Base-by-base conservation (phyloP, 2,113 vertebrate species). In the Onychostoma macrolepis region DNA sequence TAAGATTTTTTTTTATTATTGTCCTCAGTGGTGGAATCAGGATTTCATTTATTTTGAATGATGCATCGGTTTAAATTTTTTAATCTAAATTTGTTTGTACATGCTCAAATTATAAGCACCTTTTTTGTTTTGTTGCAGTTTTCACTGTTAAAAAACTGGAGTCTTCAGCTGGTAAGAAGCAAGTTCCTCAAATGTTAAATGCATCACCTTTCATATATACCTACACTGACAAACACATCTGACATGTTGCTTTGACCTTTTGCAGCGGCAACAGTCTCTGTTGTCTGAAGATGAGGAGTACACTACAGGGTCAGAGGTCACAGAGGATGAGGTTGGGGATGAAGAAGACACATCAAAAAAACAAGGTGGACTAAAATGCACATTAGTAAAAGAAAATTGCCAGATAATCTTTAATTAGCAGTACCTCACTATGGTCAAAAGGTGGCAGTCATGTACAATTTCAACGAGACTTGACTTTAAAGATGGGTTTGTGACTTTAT, bases 231-330 rank as follows among this genome's bases (percentile, higher is more conserved):
- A 43, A 24, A 71, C 63, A 71, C 30, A 11, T 69, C 28, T 9
- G 9, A 36, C 71, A 24, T 38, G 30, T 38, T 28, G 12, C 30
- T 53, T 48, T 88, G 5, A 79, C 72, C 41, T 86, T 38, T 88
- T 85, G 26, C 93, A 99, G 97, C 97, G 96, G 83, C 97, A 98
- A 78, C 98, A 98, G 53, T 95, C 96, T 0, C 91, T 99, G 78
- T 91, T 98, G 13, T 99, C 98, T 80, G 98, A 99, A 92, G 98
- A 99, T 30, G 98, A 99, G 87, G 98, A 99, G 88, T 99, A 99
- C 91, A 99, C 98, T 85, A 99, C 98, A 0, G 98, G 98, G 72
- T 99, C 98, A 67, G 98, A 99, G 92, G 97, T 99, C 92, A 99
- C 98, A 2, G 98, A 99, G 87, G 98, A 99, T 90, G 98, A 99